Evolutionary conservation across 2,888 invertebrate genomes (phyloP).

Genomic region (Trileptium ribeirensis): DNA sequence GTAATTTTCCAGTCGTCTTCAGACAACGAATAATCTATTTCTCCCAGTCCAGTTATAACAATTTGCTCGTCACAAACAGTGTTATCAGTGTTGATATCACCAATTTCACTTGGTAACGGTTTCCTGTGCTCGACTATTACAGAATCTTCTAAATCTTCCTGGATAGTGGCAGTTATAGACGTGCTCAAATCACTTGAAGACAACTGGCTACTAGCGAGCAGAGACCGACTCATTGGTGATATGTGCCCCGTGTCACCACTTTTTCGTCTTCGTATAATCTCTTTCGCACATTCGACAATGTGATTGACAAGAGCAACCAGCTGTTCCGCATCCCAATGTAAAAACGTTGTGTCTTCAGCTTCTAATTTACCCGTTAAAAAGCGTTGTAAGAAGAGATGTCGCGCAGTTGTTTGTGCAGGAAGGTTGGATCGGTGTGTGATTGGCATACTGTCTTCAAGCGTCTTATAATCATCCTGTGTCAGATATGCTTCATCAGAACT

Average conservation of each 20-base stretch:
- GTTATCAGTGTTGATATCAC: not conserved
- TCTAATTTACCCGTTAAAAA: not conserved
- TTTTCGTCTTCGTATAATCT: not conserved
- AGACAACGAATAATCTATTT: not conserved
- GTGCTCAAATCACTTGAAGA: too few relatives aligned
- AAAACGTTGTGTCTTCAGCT: not conserved
- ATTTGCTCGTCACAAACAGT: not conserved
- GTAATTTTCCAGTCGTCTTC: not conserved
- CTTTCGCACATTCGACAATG: not conserved
- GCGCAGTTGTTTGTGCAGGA: not conserved
- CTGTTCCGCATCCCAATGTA: not conserved
- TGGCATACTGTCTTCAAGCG: not conserved
- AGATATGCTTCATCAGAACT: not conserved
- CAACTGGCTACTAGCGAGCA: not conserved
- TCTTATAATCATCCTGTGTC: not conserved
- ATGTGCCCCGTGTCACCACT: not conserved
- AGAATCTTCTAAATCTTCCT: not conserved
- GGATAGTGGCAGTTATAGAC: not conserved
- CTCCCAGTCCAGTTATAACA: too few relatives aligned
- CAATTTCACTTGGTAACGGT: too few relatives aligned
- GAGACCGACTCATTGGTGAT: not conserved
- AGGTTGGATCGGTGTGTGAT: not conserved
- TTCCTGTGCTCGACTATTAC: not conserved
- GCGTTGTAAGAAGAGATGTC: not conserved
- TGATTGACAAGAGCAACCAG: not conserved